Evolutionary conservation across 2,113 vertebrate species (phyloP).

Genomic region (Clinocottus analis): DNA sequence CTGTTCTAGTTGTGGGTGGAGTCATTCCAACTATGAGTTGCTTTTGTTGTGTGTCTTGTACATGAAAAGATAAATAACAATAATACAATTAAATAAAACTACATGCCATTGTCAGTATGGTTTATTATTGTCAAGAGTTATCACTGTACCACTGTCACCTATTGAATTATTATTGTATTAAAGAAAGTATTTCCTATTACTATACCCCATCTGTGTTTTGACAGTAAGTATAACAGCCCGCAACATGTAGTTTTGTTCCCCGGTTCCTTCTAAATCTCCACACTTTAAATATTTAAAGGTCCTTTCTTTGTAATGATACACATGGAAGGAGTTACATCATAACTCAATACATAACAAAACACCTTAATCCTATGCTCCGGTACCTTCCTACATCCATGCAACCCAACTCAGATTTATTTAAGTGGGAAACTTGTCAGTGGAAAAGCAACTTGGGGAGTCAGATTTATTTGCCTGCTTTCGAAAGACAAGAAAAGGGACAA

Average conservation of each 20-base stretch:
- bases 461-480: neutral
- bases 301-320: neutral
- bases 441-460: neutral
- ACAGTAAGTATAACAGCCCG: neutral
- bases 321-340: neutral
- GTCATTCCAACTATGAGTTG: neutral
- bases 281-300: neutral
- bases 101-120: neutral
- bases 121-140: neutral
- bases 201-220: neutral
- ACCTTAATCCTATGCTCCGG: neutral
- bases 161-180: neutral
- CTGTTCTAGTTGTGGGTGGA: neutral
- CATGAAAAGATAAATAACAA: neutral
- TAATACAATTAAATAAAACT: neutral
- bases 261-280: neutral
- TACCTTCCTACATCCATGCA: neutral
- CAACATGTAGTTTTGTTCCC: neutral
- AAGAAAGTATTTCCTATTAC: neutral
- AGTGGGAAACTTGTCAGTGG: no score
- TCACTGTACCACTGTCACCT: neutral
- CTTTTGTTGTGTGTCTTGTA: neutral
- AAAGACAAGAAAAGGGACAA: neutral
- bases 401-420: neutral
- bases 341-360: neutral